Evolutionary conservation across 2,113 vertebrate genomes (phyloP), one percentile per base, ranked within the genome.

Genomic region (Chaetodon trifascialis): DNA sequence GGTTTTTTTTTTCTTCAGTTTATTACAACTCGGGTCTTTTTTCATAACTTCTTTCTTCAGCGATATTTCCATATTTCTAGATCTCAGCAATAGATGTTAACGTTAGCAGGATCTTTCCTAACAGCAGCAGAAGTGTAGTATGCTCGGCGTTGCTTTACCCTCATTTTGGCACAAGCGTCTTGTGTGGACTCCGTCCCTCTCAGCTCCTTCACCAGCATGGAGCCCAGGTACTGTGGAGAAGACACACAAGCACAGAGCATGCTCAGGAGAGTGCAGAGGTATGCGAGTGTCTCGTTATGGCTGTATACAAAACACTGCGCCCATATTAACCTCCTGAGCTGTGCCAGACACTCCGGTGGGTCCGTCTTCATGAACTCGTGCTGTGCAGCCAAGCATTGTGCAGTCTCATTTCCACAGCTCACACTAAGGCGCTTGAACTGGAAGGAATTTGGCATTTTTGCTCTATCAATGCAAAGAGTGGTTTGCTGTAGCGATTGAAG

Each of bases 181-280:
- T 99, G 98, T 82, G 98, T 99, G 73, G 98, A 99, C 83, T 99
- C 98, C 8, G 98, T 99, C 59, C 98, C 98, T 94, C 98, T 96
- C 87, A 99, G 94, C 90, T 99, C 98, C 92, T 99, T 99, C 81
- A 99, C 98, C 95, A 99, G 95, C 98, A 99, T 99, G 86, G 98
- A 99, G 91, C 98, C 98, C 96, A 99, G 96, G 94, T 99, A 99
- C 98, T 99, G 92, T 89, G 75, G 60, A 80, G 60, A 16, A 80
- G 14, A 83, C 23, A 60, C 23, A 83, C 30, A 60, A 0, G 64
- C 40, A 84, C 0, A 40, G 30, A 30, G 30, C 30, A 38, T 4
- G 42, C 21, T 58, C 0, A 51, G 16, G n/a, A 25, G 38, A 60
- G 7, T 38, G 11, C 1, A 64, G 12, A 71, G 38, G 17, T 23